These are phyloP conservation scores for Bufotes viridis DNA, from an alignment of 2,797 vertebrate genomes.

Conservation along the genomic window DNA sequence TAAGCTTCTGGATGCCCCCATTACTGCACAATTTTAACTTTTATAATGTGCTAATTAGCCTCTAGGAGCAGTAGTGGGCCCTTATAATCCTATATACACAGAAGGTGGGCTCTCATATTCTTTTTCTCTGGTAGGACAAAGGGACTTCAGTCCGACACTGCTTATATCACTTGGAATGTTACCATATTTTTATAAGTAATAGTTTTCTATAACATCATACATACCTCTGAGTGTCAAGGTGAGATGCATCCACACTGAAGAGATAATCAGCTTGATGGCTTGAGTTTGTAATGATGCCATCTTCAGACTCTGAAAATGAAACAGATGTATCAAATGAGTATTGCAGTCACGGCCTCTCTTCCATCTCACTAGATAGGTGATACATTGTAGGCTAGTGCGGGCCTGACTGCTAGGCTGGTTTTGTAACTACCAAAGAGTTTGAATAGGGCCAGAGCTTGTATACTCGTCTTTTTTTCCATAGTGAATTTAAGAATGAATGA, in stretches of 20 bases:
- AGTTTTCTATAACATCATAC: neutral
- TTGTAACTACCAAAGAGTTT: neutral
- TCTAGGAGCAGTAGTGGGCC: too few species aligned
- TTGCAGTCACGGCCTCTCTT: neutral
- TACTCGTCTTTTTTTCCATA: too few species aligned
- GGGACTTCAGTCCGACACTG: too few species aligned
- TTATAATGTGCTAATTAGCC: too few species aligned
- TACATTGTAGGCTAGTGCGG: too few species aligned
- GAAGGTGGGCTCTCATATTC: too few species aligned
- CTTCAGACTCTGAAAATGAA: conserved; percentile 75
- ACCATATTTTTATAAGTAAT: neutral
- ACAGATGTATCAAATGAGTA: neutral
- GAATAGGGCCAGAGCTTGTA: neutral
- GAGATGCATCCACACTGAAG: conserved; percentile 86
- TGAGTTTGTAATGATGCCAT: conserved; percentile 72
- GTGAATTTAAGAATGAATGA: too few species aligned
- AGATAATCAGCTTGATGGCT: conserved; percentile 80
- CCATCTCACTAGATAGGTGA: too few species aligned
- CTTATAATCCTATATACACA: too few species aligned
- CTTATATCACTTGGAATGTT: neutral
- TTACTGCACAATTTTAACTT: too few species aligned
- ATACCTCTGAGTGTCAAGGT: conserved; percentile 86
- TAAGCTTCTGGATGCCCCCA: too few species aligned
- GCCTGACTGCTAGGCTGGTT: neutral
- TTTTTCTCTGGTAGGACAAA: too few species aligned